phyloP scores from a whole-genome alignment of 2,113 vertebrate genomes.

The Poeciliopsis prolifica region DNA sequence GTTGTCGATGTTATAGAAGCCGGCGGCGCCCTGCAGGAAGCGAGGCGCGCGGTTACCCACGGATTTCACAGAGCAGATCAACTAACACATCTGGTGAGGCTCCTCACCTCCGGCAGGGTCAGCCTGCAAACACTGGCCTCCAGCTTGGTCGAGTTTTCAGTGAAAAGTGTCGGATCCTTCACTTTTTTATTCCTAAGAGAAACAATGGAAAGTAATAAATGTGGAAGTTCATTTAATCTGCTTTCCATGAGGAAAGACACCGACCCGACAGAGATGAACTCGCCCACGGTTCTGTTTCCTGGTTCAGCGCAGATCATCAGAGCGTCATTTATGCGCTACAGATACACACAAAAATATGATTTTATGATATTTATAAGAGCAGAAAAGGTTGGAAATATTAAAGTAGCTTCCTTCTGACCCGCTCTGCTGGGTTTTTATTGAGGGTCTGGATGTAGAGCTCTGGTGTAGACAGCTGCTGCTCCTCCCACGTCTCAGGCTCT shows the following conservation, averaged over 20 bases:
- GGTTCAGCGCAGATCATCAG: constrained; percentile 90
- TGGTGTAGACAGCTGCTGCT: constrained; percentile 84
- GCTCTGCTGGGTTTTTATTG: constrained; percentile 86
- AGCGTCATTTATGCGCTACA: constrained; percentile 87
- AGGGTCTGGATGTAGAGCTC: constrained; percentile 91
- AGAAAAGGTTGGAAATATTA: background rate
- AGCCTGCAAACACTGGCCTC: constrained; percentile 86
- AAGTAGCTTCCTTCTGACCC: constrained; percentile 60
- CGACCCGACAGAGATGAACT: constrained; percentile 91
- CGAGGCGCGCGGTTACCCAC: background rate
- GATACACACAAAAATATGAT: background rate
- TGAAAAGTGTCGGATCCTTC: constrained; percentile 74
- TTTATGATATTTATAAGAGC: too few species aligned
- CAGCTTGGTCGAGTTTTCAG: constrained; percentile 78
- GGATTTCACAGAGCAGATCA: background rate
- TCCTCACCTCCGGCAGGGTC: constrained; percentile 87
- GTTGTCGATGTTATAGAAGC: constrained; percentile 92
- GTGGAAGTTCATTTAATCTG: background rate
- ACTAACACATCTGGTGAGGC: background rate
- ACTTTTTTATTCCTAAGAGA: constrained; percentile 80
- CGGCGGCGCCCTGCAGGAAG: constrained; percentile 73
- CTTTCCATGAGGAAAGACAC: constrained; percentile 38
- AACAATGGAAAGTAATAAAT: constrained; percentile 16
- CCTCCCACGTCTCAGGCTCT: constrained; percentile 83
- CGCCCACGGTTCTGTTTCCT: constrained; percentile 82